Evolutionary conservation across 2,113 vertebrate genomes (phyloP).

Genomic region (Pseudopodoces humilis): DNA sequence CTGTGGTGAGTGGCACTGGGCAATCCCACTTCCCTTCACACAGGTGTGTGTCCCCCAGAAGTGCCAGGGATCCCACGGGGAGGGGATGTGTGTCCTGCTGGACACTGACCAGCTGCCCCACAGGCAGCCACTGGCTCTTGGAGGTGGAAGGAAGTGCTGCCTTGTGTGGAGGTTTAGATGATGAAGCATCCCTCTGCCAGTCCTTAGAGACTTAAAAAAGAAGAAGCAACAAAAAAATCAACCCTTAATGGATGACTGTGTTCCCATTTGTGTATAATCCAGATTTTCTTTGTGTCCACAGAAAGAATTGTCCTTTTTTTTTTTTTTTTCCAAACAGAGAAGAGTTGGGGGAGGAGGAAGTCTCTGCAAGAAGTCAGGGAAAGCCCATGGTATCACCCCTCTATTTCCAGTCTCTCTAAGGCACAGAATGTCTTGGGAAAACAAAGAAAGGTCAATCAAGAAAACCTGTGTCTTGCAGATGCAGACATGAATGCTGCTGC

Average conservation of each 20-base stretch:
- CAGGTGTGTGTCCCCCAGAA: rapidly evolving
- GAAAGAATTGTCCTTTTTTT: background rate
- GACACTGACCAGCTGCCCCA: background rate
- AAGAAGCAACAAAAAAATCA: too few species aligned
- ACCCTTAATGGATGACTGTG: background rate
- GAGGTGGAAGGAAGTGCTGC: background rate
- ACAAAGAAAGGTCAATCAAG: background rate
- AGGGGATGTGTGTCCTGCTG: rapidly evolving
- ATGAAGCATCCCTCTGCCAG: background rate
- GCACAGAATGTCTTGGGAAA: background rate
- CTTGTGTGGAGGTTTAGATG: background rate
- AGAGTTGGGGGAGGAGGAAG: background rate
- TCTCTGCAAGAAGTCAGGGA: background rate
- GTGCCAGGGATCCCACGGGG: rapidly evolving
- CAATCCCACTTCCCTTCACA: background rate
- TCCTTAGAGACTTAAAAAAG: background rate
- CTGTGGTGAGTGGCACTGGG: background rate
- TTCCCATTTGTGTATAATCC: background rate
- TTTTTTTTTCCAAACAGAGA: background rate
- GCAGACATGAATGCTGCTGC: background rate
- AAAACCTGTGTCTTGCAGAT: background rate
- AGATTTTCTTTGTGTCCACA: background rate
- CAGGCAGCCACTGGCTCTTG: background rate
- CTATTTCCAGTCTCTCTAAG: background rate
- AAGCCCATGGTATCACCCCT: background rate